Evolutionary conservation across 2,888 invertebrate species (phyloP).

Genomic region (Diloba caeruleocephala): DNA sequence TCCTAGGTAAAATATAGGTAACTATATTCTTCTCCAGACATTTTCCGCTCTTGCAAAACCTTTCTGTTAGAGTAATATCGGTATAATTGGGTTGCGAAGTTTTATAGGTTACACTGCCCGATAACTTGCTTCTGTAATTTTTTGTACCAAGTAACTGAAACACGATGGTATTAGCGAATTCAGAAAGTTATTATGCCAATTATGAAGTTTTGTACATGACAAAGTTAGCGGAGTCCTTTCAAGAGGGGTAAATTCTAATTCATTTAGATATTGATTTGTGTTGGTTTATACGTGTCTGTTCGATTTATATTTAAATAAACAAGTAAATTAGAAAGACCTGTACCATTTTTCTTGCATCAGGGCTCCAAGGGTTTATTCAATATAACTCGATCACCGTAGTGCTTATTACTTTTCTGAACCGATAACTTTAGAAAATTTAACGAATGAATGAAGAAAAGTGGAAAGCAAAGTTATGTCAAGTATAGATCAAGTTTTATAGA

Average conservation of each 20-base stretch:
- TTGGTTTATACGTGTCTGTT: no score
- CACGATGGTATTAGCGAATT: conserved; percentile 7
- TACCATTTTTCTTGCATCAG: no score
- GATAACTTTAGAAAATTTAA: no score
- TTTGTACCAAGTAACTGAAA: conserved; percentile 14
- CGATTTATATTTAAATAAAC: no score
- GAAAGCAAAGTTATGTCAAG: no score
- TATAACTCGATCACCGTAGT: no score
- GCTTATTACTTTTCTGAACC: no score
- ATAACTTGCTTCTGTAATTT: conserved; percentile 14
- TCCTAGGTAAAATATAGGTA: background rate
- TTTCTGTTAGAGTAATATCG: conserved; percentile 10
- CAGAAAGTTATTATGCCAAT: conserved; percentile 15
- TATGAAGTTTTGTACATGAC: conserved; percentile 15
- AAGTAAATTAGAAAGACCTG: no score
- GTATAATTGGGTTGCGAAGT: conserved; percentile 6
- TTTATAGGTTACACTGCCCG: background rate
- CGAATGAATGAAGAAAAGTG: no score
- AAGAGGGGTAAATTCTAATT: background rate
- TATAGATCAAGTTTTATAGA: no score
- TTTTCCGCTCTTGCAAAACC: background rate
- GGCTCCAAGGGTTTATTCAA: no score
- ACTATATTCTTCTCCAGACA: background rate
- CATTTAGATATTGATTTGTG: no score
- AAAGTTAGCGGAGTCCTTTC: background rate